These are phyloP conservation scores for Cyprinella venusta DNA, from an alignment of 2,797 vertebrate species.

Conservation along the genomic window DNA sequence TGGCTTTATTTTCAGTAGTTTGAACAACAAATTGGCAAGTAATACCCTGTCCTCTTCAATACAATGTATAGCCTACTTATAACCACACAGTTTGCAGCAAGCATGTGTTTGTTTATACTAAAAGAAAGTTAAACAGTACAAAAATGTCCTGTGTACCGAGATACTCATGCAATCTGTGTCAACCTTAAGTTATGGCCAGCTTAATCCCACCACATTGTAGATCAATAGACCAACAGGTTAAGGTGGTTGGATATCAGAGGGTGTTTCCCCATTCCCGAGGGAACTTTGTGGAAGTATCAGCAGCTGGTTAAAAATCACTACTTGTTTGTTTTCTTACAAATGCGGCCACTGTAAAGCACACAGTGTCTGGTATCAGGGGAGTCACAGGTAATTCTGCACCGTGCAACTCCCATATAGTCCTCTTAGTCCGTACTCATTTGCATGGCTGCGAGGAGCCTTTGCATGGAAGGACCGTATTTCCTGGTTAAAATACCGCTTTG, in stretches of 20 bases:
- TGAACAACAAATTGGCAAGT: neutral
- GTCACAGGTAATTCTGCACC: slow-evolving; percentile 7
- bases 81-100: neutral
- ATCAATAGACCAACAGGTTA: neutral
- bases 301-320: neutral
- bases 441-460: slow-evolving; percentile 73
- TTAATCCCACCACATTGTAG: neutral
- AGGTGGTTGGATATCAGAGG: neutral
- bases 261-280: slow-evolving; percentile 7
- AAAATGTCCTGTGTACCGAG: neutral
- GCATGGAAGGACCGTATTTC: slow-evolving; percentile 71
- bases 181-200: slow-evolving; percentile 1
- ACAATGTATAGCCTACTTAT: neutral
- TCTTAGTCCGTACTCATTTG: slow-evolving; percentile 66
- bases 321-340: slow-evolving; percentile 30
- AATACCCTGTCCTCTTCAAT: neutral
- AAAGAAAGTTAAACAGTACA: slow-evolving; percentile 14
- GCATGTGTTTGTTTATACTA: neutral
- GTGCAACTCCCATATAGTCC: slow-evolving; percentile 1
- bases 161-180: neutral
- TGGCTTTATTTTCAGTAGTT: neutral
- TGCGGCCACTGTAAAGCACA: slow-evolving; percentile 14
- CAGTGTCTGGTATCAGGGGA: slow-evolving; percentile 22
- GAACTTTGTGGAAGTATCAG: slow-evolving; percentile 14
- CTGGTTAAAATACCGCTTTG: slow-evolving; percentile 54